Evolutionary conservation across 2,888 invertebrate genomes (phyloP), one percentile per base, ranked within the genome.

Genomic region (Cephus runcator): DNA sequence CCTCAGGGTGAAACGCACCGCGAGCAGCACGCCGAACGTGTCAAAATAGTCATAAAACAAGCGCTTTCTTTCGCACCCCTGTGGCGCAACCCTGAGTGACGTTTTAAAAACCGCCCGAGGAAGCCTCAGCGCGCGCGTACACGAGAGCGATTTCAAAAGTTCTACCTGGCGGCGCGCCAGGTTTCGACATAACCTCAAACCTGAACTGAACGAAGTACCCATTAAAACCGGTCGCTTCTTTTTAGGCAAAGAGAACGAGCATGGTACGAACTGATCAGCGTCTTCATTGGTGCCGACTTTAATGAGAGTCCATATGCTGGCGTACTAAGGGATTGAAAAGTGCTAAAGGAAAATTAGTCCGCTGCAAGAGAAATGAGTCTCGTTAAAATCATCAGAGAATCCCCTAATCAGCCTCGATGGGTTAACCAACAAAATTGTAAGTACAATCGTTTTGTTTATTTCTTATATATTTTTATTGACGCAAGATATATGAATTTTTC

Each of bases 11-110:
- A 88, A 87, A 88, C 86, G 81, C 84, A 85, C 88, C 86, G 87
- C 88, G 86, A 69, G 77, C 77, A 85, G 88, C 89, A 87, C 87
- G 88, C 88, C 84, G 87, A 87, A 89, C 87, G 90, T 90, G 90
- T 91, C 91, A 91, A 91, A 91, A 90, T 90, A 90, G 88, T 86
- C 83, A 85, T 86, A 85, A 83, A 83, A 85, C 85, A 83, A 84
- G 77, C 77, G 75, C 77, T 77, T 77, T 77, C 77, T 75, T 75
- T 71, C 77, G 81, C 82, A 79, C 79, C 79, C 82, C 78, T 23
- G 78, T 77, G 79, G 76, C 76, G 79, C 79, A 81, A 83, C 83
- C 84, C 83, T 81, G 84, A 79, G 77, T 71, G 76, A 76, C 76
- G 75, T 77, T 34, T 69, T 73, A 34, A 73, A 68, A 56, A 56